These are phyloP conservation scores for Cavia aperea DNA, from an alignment of 2,113 vertebrate species.

Conservation along the genomic window DNA sequence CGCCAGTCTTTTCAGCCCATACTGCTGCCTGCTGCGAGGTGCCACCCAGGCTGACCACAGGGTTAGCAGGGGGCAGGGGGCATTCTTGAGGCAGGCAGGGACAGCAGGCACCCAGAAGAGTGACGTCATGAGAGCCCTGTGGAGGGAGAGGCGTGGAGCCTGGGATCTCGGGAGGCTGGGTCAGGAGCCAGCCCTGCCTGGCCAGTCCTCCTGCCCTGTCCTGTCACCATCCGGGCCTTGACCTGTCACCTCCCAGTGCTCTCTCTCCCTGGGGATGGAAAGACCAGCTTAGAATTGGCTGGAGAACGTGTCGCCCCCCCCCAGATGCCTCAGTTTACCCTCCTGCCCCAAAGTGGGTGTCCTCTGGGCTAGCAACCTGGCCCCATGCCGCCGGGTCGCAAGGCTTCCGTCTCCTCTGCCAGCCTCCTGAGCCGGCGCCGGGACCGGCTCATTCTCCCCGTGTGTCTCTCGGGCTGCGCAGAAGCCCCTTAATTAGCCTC, in stretches of 20 bases:
- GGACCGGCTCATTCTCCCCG: not conserved
- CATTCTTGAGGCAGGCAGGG: not conserved
- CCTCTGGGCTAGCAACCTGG: not conserved
- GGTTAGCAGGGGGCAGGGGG: not conserved
- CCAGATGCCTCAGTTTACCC: not conserved
- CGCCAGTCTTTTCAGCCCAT: not conserved
- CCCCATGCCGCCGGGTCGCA: not conserved
- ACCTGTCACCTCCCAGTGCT: not conserved
- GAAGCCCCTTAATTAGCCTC: conserved; percentile 44
- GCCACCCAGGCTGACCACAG: not conserved
- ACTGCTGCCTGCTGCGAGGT: not conserved
- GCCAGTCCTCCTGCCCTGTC: not conserved
- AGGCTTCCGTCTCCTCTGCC: not conserved
- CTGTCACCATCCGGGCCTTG: not conserved
- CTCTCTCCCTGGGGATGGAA: not conserved
- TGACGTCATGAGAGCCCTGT: not conserved
- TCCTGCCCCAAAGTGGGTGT: not conserved
- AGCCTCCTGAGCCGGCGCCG: not conserved
- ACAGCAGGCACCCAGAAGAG: not conserved
- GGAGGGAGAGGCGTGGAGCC: not conserved
- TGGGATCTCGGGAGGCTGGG: not conserved
- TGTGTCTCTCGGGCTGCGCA: not conserved
- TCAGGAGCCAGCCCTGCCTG: not conserved
- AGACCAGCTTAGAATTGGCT: not conserved
- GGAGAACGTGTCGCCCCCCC: not conserved